These are phyloP conservation scores for Uromys caudimaculatus DNA, from an alignment of 2,797 vertebrate species.

Conservation along the genomic window DNA sequence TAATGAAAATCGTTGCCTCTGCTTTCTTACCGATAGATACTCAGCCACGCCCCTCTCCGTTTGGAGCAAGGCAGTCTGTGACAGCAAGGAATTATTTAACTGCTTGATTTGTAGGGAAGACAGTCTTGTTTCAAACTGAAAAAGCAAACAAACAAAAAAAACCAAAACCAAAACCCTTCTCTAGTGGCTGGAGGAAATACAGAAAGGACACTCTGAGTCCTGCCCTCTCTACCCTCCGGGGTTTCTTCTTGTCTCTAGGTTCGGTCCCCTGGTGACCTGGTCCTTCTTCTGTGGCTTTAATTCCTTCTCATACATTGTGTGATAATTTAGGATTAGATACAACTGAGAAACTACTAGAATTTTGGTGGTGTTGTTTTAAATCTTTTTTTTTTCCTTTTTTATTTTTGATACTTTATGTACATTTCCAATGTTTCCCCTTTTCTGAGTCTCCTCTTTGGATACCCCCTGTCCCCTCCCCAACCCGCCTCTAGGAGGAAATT, in stretches of 20 bases:
- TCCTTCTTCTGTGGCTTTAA: neutral
- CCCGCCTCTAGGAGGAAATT: no score
- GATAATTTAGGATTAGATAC: constrained; percentile 1
- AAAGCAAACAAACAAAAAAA: neutral
- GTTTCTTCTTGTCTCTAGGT: neutral
- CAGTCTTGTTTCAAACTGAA: neutral
- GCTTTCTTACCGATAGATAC: neutral
- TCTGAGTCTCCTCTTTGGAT: no score
- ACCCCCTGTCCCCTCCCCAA: no score
- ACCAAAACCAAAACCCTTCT: neutral
- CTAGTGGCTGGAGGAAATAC: neutral
- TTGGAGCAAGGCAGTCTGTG: neutral
- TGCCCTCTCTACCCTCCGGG: neutral
- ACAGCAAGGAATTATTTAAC: neutral
- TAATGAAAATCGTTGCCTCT: neutral
- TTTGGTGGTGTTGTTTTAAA: neutral
- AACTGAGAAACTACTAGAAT: neutral
- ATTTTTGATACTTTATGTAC: no score
- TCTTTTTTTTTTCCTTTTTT: no score
- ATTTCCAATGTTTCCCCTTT: no score
- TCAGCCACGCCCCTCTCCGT: neutral
- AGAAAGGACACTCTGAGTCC: fast-evolving
- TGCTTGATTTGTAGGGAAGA: neutral
- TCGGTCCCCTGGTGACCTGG: no score
- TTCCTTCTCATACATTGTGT: neutral